Evolutionary conservation across 2,888 invertebrate genomes (phyloP).

Genomic region (Phortica magna): DNA sequence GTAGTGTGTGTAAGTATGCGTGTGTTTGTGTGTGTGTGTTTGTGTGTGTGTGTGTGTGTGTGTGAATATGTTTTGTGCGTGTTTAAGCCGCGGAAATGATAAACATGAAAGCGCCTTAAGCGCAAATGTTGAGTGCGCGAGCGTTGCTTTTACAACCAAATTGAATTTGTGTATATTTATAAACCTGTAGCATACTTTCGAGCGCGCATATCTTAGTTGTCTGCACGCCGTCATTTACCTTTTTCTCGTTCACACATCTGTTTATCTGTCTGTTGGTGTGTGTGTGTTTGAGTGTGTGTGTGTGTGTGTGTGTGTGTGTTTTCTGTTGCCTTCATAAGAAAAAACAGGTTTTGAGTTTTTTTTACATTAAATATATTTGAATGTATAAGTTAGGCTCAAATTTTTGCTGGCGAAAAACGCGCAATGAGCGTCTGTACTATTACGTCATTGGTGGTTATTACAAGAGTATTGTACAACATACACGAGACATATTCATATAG

Average conservation of each 20-base stretch:
- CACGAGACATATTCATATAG: conserved; percentile 25
- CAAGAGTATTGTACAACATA: conserved; percentile 30
- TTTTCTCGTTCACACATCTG: not conserved
- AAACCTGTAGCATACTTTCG: conserved; percentile 24
- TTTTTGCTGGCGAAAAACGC: conserved; percentile 37
- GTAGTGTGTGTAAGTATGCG: conserved; percentile 45
- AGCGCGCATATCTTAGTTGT: conserved; percentile 1
- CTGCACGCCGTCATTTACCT: not conserved
- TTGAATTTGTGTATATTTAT: conserved; percentile 10
- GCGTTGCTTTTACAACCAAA: conserved; percentile 43
- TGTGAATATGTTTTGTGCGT: conserved; percentile 46
- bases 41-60: not conserved
- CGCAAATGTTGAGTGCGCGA: conserved; percentile 41
- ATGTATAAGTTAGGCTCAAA: conserved; percentile 52
- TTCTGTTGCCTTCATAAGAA: conserved; percentile 25
- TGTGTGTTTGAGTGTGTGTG: not conserved
- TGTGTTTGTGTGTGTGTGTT: not conserved
- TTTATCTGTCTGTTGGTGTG: not conserved
- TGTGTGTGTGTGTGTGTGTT: conserved; percentile 19
- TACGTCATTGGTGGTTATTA: conserved; percentile 35
- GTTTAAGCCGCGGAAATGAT: conserved; percentile 62
- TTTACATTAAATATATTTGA: conserved; percentile 71
- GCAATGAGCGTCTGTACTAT: conserved; percentile 30
- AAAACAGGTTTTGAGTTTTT: conserved; percentile 42
- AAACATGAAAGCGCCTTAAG: conserved; percentile 45